Conservation (phyloP, 92 coral and sea anemone species). For the Galaxea fascicularis region DNA sequence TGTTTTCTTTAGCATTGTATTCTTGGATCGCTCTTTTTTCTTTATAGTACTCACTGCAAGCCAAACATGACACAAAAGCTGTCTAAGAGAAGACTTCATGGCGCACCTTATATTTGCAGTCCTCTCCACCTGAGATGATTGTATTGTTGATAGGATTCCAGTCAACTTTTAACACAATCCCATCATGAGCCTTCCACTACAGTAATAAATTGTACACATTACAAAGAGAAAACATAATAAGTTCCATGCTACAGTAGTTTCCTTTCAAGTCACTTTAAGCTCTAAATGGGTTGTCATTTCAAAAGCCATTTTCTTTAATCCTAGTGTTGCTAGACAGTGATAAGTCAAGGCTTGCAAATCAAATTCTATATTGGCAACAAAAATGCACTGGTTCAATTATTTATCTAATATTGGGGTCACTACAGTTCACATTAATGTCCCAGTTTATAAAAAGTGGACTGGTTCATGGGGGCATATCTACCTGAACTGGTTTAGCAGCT, state of each 20-base stretch:
- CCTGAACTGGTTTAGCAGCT: constrained; percentile 99
- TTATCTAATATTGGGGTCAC: no score
- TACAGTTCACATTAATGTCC: no score
- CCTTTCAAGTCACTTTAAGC: no score
- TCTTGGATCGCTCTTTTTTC: no score
- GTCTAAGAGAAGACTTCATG: background rate
- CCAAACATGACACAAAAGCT: background rate
- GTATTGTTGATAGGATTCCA: constrained; percentile 98
- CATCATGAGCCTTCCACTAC: constrained; percentile 99
- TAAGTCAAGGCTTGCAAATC: no score
- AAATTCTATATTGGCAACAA: no score
- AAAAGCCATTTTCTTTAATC: no score
- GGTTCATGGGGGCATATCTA: background rate
- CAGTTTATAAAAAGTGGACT: background rate
- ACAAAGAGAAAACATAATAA: background rate
- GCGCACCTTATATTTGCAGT: constrained; percentile 91
- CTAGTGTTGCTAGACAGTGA: no score
- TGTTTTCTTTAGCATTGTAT: no score
- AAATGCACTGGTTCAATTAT: no score
- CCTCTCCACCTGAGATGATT: constrained; percentile 98
- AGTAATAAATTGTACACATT: background rate
- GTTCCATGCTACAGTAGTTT: no score
- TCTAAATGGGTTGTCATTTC: no score
- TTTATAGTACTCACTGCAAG: background rate
- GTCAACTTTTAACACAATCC: constrained; percentile 91